Conservation (phyloP, 2,113 vertebrate species). For the Apteryx owenii region DNA sequence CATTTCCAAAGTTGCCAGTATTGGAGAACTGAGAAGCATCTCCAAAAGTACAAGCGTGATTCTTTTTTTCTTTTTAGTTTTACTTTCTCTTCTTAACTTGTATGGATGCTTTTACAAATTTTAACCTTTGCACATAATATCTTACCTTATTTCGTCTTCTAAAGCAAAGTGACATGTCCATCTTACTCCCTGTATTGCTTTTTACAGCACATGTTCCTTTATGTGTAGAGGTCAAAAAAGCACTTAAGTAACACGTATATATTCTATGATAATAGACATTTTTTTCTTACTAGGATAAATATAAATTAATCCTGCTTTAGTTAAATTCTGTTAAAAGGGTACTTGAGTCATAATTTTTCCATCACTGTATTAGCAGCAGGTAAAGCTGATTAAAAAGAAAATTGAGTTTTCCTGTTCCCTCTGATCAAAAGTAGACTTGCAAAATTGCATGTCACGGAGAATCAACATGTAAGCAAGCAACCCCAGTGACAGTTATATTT, state of each 20-base stretch:
- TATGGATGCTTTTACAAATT: neutral
- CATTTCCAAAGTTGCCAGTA: fast-evolving
- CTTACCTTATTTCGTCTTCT: neutral
- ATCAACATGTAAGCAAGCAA: neutral
- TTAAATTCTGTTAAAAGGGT: neutral
- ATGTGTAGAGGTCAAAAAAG: neutral
- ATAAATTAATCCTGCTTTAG: neutral
- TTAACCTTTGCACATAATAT: neutral
- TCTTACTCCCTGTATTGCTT: neutral
- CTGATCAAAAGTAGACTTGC: neutral
- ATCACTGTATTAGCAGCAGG: neutral
- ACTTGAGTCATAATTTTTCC: neutral
- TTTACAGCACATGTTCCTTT: neutral
- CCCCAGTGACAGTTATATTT: neutral
- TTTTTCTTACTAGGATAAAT: neutral
- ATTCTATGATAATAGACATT: neutral
- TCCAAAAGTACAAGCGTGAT: too few species aligned
- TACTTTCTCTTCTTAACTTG: too few species aligned
- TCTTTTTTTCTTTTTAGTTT: too few species aligned
- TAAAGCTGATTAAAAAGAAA: neutral
- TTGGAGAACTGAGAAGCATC: neutral
- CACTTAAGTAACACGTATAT: fast-evolving
- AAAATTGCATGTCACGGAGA: neutral
- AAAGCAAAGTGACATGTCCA: neutral
- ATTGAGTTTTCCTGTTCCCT: neutral